phyloP scores from a whole-genome alignment of 2,113 vertebrate species.

The Channa argus region DNA sequence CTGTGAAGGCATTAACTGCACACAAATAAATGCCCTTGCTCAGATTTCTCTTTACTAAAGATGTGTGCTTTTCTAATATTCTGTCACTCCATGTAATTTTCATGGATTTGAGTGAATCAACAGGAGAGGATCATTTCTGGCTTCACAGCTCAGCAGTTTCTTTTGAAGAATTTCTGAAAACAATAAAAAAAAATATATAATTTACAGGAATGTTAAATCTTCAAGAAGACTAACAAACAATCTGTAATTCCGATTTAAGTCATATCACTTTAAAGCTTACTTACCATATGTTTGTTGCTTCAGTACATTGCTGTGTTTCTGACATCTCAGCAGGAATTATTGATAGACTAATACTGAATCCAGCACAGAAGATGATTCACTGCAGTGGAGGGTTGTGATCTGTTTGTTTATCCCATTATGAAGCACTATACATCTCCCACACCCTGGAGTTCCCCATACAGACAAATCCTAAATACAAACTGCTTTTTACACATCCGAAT shows the following conservation, averaged over 20 bases:
- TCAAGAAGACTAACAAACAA: neutral
- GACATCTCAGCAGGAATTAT: constrained; percentile 41
- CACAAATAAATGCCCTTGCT: constrained; percentile 33
- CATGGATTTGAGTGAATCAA: constrained; percentile 10
- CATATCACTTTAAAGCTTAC: constrained; percentile 16
- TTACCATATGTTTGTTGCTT: constrained; percentile 23
- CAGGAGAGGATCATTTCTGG: constrained; percentile 1
- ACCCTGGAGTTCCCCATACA: constrained; percentile 34
- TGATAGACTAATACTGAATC: constrained; percentile 30
- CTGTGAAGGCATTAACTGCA: constrained; percentile 22
- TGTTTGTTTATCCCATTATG: constrained; percentile 52
- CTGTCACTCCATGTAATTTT: neutral
- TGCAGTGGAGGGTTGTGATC: constrained; percentile 39
- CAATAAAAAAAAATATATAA: constrained; percentile 4
- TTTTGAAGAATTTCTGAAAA: neutral
- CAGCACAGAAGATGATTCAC: constrained; percentile 9
- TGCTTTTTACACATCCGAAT: constrained; percentile 39
- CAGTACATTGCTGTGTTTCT: constrained; percentile 5
- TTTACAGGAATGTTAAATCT: neutral
- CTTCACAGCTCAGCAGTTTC: constrained; percentile 7
- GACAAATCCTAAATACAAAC: constrained; percentile 39
- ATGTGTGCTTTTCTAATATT: constrained; percentile 23
- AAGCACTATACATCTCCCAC: constrained; percentile 39
- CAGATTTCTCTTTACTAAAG: constrained; percentile 7
- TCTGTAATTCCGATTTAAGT: neutral